Conservation (phyloP, 2,797 vertebrate genomes). For the Lithobates sylvaticus region DNA sequence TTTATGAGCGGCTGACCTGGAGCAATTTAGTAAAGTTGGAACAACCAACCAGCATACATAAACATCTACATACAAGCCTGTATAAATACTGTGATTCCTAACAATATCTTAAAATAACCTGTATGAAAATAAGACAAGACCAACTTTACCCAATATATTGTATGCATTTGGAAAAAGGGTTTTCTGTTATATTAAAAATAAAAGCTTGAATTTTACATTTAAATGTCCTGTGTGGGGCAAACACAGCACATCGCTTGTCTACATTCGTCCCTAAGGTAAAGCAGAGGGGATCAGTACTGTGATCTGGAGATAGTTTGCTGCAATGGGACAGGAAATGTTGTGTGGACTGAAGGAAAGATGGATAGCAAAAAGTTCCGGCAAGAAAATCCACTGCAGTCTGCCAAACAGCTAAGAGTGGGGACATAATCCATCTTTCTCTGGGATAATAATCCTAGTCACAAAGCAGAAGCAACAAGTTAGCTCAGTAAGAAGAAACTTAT, state of each 20-base stretch:
- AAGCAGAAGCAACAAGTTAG: slow-evolving; percentile 41
- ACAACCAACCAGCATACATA: too few relatives aligned
- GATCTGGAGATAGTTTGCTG: slow-evolving; percentile 20
- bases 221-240: slow-evolving; percentile 17
- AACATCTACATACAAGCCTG: neutral
- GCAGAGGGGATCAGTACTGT: slow-evolving; percentile 3
- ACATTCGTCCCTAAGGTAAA: slow-evolving; percentile 9
- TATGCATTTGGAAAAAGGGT: neutral
- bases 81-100: neutral
- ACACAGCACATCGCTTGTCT: neutral
- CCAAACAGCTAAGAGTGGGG: slow-evolving; percentile 23
- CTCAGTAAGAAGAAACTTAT: slow-evolving; percentile 25
- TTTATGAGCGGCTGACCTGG: too few relatives aligned
- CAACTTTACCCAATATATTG: neutral
- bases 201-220: neutral
- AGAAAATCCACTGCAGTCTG: slow-evolving; percentile 28
- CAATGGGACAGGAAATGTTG: slow-evolving; percentile 30
- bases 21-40: too few relatives aligned
- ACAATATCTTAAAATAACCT: neutral
- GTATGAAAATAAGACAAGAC: neutral
- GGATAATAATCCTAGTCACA: slow-evolving; percentile 38
- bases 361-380: slow-evolving; percentile 23
- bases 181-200: neutral
- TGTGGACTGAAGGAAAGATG: slow-evolving; percentile 30
- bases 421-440: slow-evolving; percentile 42